These are phyloP conservation scores for Drosophila lini DNA, from an alignment of 1,140 invertebrate genomes.

Conservation along the genomic window DNA sequence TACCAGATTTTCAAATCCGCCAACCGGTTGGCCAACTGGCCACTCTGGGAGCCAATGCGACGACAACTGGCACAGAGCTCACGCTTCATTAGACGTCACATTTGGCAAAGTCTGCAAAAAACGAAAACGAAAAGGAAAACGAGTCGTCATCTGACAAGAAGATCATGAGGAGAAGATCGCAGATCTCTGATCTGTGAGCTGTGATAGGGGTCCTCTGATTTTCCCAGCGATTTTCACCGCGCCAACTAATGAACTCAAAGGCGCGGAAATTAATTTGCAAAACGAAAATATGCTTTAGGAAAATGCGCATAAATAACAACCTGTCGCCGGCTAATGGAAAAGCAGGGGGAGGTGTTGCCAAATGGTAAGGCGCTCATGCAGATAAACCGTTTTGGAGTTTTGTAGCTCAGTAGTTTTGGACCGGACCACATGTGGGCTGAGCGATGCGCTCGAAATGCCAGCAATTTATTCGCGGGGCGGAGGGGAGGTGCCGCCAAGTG, in stretches of 20 bases:
- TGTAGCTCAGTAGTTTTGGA: slow-evolving; percentile 53
- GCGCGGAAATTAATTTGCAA: slow-evolving; percentile 67
- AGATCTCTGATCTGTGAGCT: background rate
- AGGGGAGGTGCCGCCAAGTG: slow-evolving; percentile 9
- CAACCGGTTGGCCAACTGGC: slow-evolving; percentile 55
- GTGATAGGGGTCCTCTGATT: slow-evolving; percentile 19
- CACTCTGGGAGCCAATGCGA: slow-evolving; percentile 30
- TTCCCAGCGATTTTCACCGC: slow-evolving; percentile 65
- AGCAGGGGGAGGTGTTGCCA: slow-evolving; percentile 31
- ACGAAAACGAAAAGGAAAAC: slow-evolving; percentile 37
- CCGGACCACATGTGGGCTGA: slow-evolving; percentile 70
- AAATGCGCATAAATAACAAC: slow-evolving; percentile 40
- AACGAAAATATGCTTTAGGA: slow-evolving; percentile 45
- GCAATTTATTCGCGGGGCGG: slow-evolving; percentile 27
- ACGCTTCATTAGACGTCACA: slow-evolving; percentile 70
- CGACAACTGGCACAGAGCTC: slow-evolving; percentile 43
- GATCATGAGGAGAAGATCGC: slow-evolving; percentile 43
- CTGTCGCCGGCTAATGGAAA: slow-evolving; percentile 49
- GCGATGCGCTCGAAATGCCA: slow-evolving; percentile 49
- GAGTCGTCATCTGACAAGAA: slow-evolving; percentile 48
- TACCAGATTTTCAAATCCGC: slow-evolving; percentile 50
- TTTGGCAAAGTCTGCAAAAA: slow-evolving; percentile 40
- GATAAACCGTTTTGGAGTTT: slow-evolving; percentile 74
- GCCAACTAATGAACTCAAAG: slow-evolving; percentile 68
- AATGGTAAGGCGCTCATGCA: slow-evolving; percentile 63